phyloP scores from a whole-genome alignment of 2,797 vertebrate species.

The Chromis chromis region DNA sequence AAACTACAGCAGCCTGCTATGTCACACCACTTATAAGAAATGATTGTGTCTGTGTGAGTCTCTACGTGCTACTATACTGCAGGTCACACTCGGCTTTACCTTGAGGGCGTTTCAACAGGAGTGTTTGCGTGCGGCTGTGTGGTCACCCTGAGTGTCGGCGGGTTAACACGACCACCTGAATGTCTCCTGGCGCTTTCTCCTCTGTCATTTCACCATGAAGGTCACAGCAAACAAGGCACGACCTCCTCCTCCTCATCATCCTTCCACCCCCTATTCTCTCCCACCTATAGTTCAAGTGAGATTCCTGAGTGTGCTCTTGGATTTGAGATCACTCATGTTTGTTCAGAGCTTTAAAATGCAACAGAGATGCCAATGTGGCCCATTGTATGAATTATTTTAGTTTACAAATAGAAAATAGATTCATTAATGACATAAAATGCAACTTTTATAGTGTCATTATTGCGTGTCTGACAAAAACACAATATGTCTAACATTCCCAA shows the following conservation, averaged over 20 bases:
- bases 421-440: not conserved
- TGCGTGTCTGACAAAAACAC: too few species aligned
- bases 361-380: not conserved
- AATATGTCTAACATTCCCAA: too few species aligned
- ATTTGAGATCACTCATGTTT: not conserved
- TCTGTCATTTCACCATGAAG: constrained; percentile 20
- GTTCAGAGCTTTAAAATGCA: not conserved
- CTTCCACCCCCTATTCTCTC: not conserved
- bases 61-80: not conserved
- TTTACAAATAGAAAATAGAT: not conserved
- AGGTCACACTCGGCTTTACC: constrained; percentile 15
- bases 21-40: too few species aligned
- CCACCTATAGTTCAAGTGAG: not conserved
- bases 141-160: constrained; percentile 6
- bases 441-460: too few species aligned
- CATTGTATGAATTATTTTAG: not conserved
- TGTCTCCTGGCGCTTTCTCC: constrained; percentile 17
- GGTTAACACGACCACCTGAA: constrained; percentile 51
- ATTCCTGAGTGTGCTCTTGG: not conserved
- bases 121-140: constrained; percentile 2
- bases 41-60: not conserved
- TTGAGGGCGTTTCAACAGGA: not conserved
- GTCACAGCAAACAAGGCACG: constrained; percentile 26
- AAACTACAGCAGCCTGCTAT: not conserved
- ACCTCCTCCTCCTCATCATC: not conserved